phyloP scores from a whole-genome alignment of 2,797 vertebrate species.

The Peromyscus attwateri region DNA sequence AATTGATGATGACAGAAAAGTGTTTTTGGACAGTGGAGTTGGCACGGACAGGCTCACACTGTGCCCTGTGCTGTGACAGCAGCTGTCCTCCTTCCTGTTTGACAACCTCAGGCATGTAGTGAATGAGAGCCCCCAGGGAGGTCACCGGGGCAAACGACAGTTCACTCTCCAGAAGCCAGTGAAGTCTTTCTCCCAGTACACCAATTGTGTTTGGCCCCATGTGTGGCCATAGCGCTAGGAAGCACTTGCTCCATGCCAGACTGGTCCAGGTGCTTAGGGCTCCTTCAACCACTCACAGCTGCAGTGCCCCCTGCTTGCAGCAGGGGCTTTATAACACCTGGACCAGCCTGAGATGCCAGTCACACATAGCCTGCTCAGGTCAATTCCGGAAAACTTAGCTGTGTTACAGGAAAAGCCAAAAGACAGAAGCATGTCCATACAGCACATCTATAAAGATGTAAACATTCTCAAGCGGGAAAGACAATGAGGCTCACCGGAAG shows the following conservation, averaged over 20 bases:
- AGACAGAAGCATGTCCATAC: not conserved
- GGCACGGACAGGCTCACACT: rapidly evolving
- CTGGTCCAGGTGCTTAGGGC: not conserved
- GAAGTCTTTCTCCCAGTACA: not conserved
- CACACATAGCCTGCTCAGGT: not conserved
- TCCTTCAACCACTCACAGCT: not conserved
- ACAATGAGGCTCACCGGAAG: not conserved
- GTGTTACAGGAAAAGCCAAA: not conserved
- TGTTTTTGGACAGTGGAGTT: not conserved
- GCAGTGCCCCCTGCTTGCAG: not conserved
- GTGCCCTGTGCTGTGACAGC: not conserved
- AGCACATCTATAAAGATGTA: not conserved
- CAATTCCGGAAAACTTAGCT: not conserved
- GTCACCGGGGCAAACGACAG: not conserved
- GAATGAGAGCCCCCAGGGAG: slow-evolving; percentile 15
- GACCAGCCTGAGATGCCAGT: not conserved
- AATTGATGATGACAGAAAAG: not conserved
- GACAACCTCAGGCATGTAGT: not conserved
- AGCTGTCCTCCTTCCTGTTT: slow-evolving; percentile 53
- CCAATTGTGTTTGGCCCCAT: not conserved
- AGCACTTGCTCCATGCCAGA: not conserved
- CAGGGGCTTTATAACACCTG: not conserved
- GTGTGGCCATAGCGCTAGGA: not conserved
- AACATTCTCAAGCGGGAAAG: not conserved
- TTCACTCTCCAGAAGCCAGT: slow-evolving; percentile 33